A percentile compares a stretch with the other conserved stretches of the same genome.
phyloP scores from a whole-genome alignment of 2,888 invertebrate genomes.

The Mythimna albipuncta region DNA sequence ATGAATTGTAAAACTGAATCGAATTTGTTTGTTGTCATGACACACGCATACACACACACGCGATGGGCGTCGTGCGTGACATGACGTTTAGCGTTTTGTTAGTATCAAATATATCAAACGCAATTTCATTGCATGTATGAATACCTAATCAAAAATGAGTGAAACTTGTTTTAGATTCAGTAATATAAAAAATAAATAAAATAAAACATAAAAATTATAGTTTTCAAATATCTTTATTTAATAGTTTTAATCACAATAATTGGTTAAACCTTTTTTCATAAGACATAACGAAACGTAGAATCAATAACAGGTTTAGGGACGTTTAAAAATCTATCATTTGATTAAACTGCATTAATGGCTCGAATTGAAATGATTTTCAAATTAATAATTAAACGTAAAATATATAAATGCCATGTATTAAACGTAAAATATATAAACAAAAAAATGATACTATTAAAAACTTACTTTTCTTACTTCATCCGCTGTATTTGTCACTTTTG shows the following conservation, averaged over 20 bases:
- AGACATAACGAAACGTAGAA: constrained; percentile 39
- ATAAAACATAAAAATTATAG: too few relatives aligned
- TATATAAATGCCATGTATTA: not conserved
- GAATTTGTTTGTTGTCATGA: constrained; percentile 50
- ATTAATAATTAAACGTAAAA: not conserved
- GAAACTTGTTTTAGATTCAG: too few relatives aligned
- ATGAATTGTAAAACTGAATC: not conserved
- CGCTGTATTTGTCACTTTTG: not conserved
- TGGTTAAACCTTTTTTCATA: not conserved
- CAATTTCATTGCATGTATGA: not conserved
- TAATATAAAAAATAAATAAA: too few relatives aligned
- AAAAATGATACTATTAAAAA: too few relatives aligned
- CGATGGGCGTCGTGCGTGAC: not conserved
- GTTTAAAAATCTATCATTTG: constrained; percentile 23
- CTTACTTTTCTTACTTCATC: not conserved
- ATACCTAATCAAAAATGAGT: not conserved
- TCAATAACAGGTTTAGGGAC: constrained; percentile 34
- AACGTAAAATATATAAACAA: too few relatives aligned
- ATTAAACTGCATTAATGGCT: not conserved
- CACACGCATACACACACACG: constrained; percentile 1
- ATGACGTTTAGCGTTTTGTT: constrained; percentile 12
- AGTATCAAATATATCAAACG: not conserved
- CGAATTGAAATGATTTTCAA: not conserved
- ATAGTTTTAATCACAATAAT: not conserved
- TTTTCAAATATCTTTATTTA: not conserved